Conservation (phyloP, 2,113 vertebrate species). For the Collichthys lucidus region DNA sequence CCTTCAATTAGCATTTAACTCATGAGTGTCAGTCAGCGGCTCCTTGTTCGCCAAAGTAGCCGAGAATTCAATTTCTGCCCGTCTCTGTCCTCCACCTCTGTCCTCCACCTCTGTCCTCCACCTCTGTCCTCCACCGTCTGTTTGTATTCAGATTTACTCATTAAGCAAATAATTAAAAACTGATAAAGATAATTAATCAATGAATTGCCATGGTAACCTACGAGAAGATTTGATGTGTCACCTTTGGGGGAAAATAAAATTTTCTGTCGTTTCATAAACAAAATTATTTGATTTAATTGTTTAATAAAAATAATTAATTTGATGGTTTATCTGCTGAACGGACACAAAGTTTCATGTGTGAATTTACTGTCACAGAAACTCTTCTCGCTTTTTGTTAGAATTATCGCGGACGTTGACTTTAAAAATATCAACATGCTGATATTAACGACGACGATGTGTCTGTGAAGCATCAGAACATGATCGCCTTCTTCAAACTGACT, state of each 20-base stretch:
- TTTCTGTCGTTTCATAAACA: background rate
- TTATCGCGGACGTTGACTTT: background rate
- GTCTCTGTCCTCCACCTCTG: background rate
- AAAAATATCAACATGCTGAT: background rate
- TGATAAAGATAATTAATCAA: background rate
- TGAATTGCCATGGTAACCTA: no score
- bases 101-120: background rate
- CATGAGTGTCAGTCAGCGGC: constrained; percentile 79
- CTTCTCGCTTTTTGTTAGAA: background rate
- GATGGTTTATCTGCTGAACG: background rate
- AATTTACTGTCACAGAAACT: background rate
- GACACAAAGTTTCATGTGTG: background rate
- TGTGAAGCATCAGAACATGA: background rate
- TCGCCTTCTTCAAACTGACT: background rate
- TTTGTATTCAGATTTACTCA: constrained; percentile 1
- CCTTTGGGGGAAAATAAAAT: background rate
- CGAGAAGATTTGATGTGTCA: background rate
- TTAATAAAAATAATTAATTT: background rate
- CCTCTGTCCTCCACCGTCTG: no score
- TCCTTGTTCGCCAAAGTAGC: constrained; percentile 60
- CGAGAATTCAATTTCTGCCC: constrained; percentile 60
- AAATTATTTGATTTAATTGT: background rate
- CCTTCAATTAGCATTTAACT: constrained; percentile 85
- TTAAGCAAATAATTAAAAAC: background rate
- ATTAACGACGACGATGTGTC: background rate